Conservation (phyloP, 2,888 invertebrate genomes). For the Drosophila bunnanda region DNA sequence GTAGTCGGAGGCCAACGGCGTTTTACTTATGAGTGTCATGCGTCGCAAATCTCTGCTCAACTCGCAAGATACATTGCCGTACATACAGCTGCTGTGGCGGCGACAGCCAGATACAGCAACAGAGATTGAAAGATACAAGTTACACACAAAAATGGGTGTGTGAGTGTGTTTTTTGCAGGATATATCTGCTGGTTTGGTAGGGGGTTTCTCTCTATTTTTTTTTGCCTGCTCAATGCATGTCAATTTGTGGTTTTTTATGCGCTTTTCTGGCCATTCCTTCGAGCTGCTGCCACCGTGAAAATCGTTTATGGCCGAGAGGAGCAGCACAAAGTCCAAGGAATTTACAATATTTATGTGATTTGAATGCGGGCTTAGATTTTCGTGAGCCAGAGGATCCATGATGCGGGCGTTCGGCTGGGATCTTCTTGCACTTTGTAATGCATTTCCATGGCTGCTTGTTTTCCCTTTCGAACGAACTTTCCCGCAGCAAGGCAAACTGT, state of each 20-base stretch:
- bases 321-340: slow-evolving; percentile 33
- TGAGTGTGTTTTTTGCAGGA: slow-evolving; percentile 25
- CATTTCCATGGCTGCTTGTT: slow-evolving; percentile 19
- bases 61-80: slow-evolving; percentile 50
- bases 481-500: slow-evolving; percentile 36
- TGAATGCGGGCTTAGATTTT: slow-evolving; percentile 62
- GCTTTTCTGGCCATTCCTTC: slow-evolving; percentile 3
- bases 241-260: slow-evolving; percentile 66
- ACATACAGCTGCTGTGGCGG: slow-evolving; percentile 7
- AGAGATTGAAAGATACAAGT: slow-evolving; percentile 33
- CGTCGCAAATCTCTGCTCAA: slow-evolving; percentile 64
- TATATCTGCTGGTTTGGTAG: slow-evolving; percentile 23
- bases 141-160: slow-evolving; percentile 21
- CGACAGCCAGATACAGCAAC: slow-evolving; percentile 10
- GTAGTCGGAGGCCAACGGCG: slow-evolving; percentile 44
- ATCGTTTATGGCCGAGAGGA: slow-evolving; percentile 54
- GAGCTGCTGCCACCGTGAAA: slow-evolving; percentile 51
- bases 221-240: slow-evolving; percentile 60
- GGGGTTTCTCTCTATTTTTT: background rate
- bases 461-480: slow-evolving; percentile 3
- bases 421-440: slow-evolving; percentile 30
- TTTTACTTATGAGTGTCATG: slow-evolving; percentile 74
- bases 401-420: slow-evolving; percentile 32
- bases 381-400: slow-evolving; percentile 20
- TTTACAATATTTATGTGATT: slow-evolving; percentile 62